phyloP scores from a whole-genome alignment of 2,113 vertebrate species.

The Rana temporaria region DNA sequence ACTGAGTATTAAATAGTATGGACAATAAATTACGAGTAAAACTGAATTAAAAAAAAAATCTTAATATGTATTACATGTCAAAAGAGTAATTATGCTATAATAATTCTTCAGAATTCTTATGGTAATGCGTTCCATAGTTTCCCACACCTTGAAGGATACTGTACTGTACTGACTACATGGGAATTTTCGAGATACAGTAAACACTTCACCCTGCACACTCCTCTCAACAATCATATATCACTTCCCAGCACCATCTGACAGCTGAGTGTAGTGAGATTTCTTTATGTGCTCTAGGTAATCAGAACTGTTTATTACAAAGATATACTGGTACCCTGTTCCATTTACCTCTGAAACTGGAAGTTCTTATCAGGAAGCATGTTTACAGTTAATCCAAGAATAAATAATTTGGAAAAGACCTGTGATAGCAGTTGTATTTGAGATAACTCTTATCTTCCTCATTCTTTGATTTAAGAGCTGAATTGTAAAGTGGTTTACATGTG shows the following conservation, averaged over 20 bases:
- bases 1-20: no score
- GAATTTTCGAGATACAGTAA: slow-evolving; percentile 37
- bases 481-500: no score
- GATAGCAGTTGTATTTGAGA: no score
- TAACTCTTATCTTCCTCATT: no score
- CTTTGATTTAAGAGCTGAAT: no score
- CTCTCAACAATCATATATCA: slow-evolving; percentile 30
- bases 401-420: no score
- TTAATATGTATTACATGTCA: no score
- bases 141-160: slow-evolving; percentile 4
- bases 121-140: neutral
- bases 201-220: slow-evolving; percentile 26
- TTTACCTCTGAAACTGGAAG: neutral
- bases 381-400: no score
- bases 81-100: neutral
- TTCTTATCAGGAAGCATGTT: neutral
- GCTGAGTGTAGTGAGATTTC: neutral
- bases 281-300: neutral
- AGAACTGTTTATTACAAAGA: neutral
- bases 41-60: no score
- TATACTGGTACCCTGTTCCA: neutral
- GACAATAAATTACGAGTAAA: no score
- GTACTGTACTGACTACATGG: slow-evolving; percentile 17
- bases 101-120: neutral
- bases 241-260: slow-evolving; percentile 13